These are phyloP conservation scores for Sclerurus mexicanus DNA, from an alignment of 2,113 vertebrate species.

Conservation along the genomic window DNA sequence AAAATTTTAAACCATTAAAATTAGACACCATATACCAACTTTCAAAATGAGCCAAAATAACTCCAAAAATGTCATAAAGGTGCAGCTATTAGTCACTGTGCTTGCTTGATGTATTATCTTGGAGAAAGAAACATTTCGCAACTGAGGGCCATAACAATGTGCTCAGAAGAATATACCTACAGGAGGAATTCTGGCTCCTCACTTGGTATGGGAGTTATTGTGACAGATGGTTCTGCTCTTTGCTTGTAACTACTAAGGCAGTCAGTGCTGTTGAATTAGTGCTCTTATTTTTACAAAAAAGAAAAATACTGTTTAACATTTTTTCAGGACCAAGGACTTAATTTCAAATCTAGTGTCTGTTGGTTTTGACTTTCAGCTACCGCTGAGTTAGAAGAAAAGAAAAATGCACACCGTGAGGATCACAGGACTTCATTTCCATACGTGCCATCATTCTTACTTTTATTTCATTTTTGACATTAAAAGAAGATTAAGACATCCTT, in stretches of 20 bases:
- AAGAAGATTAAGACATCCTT: conserved; percentile 14
- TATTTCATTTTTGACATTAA: background rate
- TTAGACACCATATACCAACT: background rate
- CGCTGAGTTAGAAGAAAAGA: background rate
- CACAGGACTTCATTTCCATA: background rate
- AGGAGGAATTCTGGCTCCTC: background rate
- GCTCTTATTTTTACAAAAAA: background rate
- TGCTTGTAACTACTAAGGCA: background rate
- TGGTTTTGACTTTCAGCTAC: background rate
- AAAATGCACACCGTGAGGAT: background rate
- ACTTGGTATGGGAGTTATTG: background rate
- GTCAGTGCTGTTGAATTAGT: background rate
- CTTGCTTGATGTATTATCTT: background rate
- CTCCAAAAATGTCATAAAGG: background rate
- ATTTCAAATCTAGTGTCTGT: background rate
- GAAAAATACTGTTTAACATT: background rate
- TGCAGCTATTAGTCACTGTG: background rate
- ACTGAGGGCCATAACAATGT: background rate
- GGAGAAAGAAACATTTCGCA: background rate
- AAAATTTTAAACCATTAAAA: background rate
- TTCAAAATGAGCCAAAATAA: background rate
- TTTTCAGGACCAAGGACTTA: background rate
- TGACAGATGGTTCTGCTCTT: background rate
- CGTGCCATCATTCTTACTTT: background rate
- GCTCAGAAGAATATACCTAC: background rate